Conservation (phyloP, 2,888 invertebrate species). For the Macrosiphum euphorbiae region DNA sequence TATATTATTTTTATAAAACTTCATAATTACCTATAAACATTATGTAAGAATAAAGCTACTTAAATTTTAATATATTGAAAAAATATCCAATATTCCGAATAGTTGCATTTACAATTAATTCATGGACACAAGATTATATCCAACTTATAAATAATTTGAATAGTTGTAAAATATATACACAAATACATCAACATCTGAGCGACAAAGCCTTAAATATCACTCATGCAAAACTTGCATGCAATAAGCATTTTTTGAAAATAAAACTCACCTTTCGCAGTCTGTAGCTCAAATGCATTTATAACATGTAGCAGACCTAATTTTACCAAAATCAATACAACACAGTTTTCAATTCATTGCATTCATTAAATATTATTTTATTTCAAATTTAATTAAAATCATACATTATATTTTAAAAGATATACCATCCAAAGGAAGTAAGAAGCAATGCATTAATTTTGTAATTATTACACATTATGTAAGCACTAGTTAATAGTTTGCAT, state of each 20-base stretch:
- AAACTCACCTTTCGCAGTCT: slow-evolving; percentile 37
- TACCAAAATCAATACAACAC: background rate
- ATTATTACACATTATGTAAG: background rate
- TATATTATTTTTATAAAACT: background rate
- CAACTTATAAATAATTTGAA: background rate
- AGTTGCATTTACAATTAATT: background rate
- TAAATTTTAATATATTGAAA: background rate
- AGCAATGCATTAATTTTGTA: background rate
- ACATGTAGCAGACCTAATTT: background rate
- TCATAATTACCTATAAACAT: background rate
- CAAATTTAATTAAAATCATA: background rate
- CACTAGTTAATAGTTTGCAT: background rate
- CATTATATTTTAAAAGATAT: background rate
- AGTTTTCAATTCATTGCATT: background rate
- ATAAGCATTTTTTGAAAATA: slow-evolving; percentile 27
- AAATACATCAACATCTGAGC: background rate
- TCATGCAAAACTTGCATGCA: slow-evolving; percentile 41
- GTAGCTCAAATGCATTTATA: background rate
- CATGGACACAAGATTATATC: background rate
- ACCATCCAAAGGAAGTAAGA: background rate
- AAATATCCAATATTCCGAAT: background rate
- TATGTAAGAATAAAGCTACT: background rate
- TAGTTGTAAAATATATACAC: background rate
- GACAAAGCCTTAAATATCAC: background rate
- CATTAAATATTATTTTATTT: background rate